Base-by-base conservation (phyloP, 1,140 invertebrate species). In the Sycophaga agraensis region DNA sequence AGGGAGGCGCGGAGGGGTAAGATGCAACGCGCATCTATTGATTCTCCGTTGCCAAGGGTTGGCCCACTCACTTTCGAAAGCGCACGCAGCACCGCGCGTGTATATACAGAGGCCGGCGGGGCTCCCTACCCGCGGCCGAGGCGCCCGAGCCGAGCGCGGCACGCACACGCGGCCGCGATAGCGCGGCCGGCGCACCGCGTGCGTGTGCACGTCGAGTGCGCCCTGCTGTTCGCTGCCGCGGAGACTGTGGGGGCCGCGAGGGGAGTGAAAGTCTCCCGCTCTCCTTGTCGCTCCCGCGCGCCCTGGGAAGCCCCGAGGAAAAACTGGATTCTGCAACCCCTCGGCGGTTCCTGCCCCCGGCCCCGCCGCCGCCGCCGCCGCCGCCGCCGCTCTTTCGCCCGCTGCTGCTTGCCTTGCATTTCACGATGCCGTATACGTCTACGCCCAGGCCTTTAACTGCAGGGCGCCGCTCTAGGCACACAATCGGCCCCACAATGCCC, bases 1-100 rank as follows among this genome's bases (percentile, higher is more conserved):
- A 65, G 70, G 67, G 55, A 58, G 22, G 22, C 12, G 28, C 65
- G 68, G 71, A 68, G 73, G 70, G 72, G 70, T 66, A 74, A 76
- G 72, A 74, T 76, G 75, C 74, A 75, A 77, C 72, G 73, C 73
- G 73, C 73, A 75, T 76, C 73, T 77, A 77, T 77, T 77, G 75
- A 77, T 77, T 77, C 73, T 68, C 53, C 49, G 48, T 53, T 54
- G 55, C 46, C 55, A 57, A 60, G 58, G 56, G 57, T 60, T 65
- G 57, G 63, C 57, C 55, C 50, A 64, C 63, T 59, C 55, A 64
- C 56, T 64, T 59, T 59, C 56, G 40, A 59, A 64, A 64, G 56
- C 63, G 50, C 50, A 64, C 56, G 56, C 63, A 64, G 46, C 22
- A 3, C 8, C 59, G 9, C 49, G 37, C 49, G n/a, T 45, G 35